Conservation (phyloP, 2,113 vertebrate genomes). For the Athene noctua region DNA sequence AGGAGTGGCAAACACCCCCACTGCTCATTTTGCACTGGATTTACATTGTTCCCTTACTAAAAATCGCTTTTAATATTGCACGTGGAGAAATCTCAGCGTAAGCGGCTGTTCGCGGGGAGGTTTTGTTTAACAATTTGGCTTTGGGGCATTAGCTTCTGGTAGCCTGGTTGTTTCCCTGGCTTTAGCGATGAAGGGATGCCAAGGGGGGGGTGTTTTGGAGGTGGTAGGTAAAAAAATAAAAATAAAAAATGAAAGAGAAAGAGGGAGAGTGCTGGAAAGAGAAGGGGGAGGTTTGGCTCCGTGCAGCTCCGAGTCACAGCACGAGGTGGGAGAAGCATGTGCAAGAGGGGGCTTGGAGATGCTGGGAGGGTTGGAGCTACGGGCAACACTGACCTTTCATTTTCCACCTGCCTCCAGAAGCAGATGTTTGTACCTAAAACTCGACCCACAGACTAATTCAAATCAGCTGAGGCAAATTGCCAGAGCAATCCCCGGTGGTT, state of each 20-base stretch:
- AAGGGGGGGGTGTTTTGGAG: background rate
- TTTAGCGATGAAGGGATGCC: background rate
- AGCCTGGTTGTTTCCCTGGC: background rate
- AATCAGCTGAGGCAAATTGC: too few species aligned
- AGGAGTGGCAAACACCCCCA: background rate
- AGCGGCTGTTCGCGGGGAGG: background rate
- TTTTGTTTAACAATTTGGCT: background rate
- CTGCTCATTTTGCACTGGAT: background rate
- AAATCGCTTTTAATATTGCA: background rate
- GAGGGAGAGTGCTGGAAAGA: background rate
- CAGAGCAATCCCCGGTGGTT: background rate
- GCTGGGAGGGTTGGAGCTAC: background rate
- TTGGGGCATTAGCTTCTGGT: background rate
- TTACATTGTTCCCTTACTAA: background rate
- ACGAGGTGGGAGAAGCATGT: background rate
- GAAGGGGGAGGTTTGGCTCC: background rate
- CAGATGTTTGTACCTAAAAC: background rate
- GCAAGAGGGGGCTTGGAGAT: background rate
- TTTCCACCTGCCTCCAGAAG: background rate
- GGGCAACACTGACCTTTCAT: background rate
- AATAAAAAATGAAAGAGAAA: too few species aligned
- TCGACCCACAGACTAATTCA: background rate
- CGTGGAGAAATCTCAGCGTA: accelerated
- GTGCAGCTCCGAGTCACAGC: background rate
- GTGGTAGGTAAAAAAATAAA: background rate